Evolutionary conservation across 1,140 invertebrate species (phyloP).

Genomic region (Phymastichus coffea): DNA sequence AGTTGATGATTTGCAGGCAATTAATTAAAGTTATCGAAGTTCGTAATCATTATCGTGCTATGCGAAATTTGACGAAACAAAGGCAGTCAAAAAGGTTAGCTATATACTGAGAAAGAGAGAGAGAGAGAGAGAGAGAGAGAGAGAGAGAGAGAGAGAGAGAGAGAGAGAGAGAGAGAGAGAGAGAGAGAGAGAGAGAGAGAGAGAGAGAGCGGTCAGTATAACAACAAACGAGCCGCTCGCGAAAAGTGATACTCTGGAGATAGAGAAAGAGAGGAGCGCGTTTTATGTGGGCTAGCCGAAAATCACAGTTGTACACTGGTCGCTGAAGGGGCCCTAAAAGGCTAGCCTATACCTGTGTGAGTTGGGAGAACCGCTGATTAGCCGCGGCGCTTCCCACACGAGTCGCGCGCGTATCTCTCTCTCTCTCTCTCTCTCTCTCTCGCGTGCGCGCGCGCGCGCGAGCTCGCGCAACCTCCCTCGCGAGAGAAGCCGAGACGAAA

Average conservation of each 20-base stretch:
- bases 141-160: neutral
- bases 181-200: neutral
- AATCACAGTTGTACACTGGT: slow-evolving; percentile 17
- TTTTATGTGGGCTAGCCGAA: slow-evolving; percentile 3
- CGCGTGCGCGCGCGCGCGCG: too few relatives aligned
- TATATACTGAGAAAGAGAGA: too few relatives aligned
- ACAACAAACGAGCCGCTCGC: neutral
- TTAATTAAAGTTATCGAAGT: too few relatives aligned
- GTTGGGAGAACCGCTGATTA: slow-evolving; percentile 16
- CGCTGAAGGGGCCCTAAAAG: neutral
- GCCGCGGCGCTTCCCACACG: slow-evolving; percentile 18
- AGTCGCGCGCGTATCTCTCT: too few relatives aligned
- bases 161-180: neutral
- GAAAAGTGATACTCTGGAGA: too few relatives aligned
- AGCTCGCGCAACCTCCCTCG: slow-evolving; percentile 2
- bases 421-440: too few relatives aligned
- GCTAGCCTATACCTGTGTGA: neutral
- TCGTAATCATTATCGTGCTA: too few relatives aligned
- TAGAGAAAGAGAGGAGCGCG: neutral
- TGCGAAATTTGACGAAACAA: too few relatives aligned
- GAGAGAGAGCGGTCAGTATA: too few relatives aligned
- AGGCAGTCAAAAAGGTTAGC: too few relatives aligned
- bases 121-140: too few relatives aligned
- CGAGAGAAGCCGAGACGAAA: neutral
- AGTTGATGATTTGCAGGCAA: too few relatives aligned